Conservation (phyloP, 2,797 vertebrate genomes). For the Urocyon cinereoargenteus region DNA sequence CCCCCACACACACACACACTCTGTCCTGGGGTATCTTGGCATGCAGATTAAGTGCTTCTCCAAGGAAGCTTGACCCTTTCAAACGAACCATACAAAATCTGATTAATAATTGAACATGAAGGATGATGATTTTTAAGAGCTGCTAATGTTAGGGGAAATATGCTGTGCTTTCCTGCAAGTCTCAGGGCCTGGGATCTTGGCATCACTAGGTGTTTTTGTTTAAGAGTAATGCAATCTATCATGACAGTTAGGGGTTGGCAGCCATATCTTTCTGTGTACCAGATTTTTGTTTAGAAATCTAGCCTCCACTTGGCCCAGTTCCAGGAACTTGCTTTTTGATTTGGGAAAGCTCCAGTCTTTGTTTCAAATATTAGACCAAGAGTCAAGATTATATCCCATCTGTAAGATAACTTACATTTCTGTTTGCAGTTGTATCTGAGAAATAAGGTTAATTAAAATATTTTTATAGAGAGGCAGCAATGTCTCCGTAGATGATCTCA, state of each 20-base stretch:
- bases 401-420: conserved; percentile 22
- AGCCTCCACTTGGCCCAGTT: neutral
- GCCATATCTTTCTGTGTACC: neutral
- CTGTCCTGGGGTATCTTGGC: conserved; percentile 16
- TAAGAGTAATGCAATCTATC: neutral
- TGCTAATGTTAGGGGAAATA: neutral
- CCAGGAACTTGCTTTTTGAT: neutral
- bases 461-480: neutral
- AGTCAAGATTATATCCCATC: neutral
- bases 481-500: neutral
- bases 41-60: conserved; percentile 65
- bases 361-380: neutral
- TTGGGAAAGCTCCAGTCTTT: neutral
- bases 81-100: conserved; percentile 63
- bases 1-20: neutral
- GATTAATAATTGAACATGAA: conserved; percentile 55
- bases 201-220: neutral
- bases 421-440: conserved; percentile 11
- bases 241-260: neutral
- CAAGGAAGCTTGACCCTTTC: conserved; percentile 56
- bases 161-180: conserved; percentile 19
- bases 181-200: neutral
- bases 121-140: conserved; percentile 62
- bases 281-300: conserved; percentile 44
- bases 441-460: neutral